Base-by-base conservation (phyloP, 2,113 vertebrate species). In the Panthera tigris region DNA sequence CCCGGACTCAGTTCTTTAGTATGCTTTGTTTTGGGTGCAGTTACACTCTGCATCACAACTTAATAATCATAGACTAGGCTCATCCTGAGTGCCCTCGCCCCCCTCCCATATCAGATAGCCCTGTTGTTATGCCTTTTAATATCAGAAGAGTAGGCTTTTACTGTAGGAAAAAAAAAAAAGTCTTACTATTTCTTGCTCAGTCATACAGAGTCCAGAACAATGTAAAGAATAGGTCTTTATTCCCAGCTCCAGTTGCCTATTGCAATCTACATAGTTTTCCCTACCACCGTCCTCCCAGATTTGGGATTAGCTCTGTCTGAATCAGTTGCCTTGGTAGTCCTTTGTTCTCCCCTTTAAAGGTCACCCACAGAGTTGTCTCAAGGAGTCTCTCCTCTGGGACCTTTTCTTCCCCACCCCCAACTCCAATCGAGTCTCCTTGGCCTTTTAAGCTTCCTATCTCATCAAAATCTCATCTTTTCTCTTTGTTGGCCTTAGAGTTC, bases 271-370 rank as follows among this genome's bases (percentile, higher is more conserved):
- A 97, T 63, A 95, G 76, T 80, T 3, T 1, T 65, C 27, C 39
- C 33, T 81, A 29, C 73, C 73, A 76, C 14, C 16, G 21, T 21
- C 13, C 4, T 10, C n/a, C 68, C 52, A 15, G 0, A 63, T 73
- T 79, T 61, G n/a, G 50, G 23, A 98, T 94, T 91, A 94, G 68
- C 68, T 95, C 41, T 66, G 18, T 84, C 52, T 48, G 86, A 96
- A 86, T 83, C 79, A 96, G 78, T 97, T 61, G 86, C 39, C 10
- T 91, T 27, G 74, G 55, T 6, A 66, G 21, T 31, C 48, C 29
- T 96, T 96, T 97, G 63, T 95, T 95, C 74, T 95, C 41, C 48
- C 45, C 15, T 94, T 96, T 94, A 90, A 96, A 52, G 88, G 21
- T 74, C 69, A 94, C 93, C 80, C 93, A 96, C 83, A 92, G 48